These are phyloP conservation scores for Hydrochoerus hydrochaeris DNA, from an alignment of 2,113 vertebrate genomes.

Conservation along the genomic window DNA sequence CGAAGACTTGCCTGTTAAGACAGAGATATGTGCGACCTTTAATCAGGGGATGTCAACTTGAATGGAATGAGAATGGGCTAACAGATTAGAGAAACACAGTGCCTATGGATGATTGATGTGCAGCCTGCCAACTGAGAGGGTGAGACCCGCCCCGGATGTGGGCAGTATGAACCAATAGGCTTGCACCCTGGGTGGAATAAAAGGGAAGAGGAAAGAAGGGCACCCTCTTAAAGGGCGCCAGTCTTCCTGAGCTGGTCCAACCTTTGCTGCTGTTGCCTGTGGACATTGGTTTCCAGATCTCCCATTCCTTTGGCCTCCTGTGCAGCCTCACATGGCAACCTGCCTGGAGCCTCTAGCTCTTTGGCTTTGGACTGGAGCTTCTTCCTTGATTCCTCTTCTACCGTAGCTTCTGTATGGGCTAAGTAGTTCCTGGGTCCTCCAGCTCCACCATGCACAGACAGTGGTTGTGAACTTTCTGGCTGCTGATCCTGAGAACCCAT, in stretches of 20 bases:
- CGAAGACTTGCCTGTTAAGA: background rate
- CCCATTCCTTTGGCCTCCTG: background rate
- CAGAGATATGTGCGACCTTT: background rate
- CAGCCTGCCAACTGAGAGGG: background rate
- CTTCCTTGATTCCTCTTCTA: background rate
- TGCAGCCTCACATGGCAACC: too few species aligned
- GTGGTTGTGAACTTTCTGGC: background rate
- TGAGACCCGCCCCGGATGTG: background rate
- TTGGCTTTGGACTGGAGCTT: too few species aligned
- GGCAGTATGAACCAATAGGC: background rate
- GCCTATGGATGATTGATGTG: too few species aligned
- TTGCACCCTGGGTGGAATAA: background rate
- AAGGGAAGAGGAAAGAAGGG: background rate
- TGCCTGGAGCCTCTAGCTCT: background rate
- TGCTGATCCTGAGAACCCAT: background rate
- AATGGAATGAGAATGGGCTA: background rate
- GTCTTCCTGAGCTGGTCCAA: background rate
- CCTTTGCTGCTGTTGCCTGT: background rate
- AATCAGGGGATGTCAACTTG: background rate
- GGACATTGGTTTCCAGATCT: background rate
- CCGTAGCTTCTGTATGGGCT: background rate
- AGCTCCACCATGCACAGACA: too few species aligned
- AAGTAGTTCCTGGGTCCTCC: background rate
- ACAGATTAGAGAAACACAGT: too few species aligned
- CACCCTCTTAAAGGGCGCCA: rapidly evolving